Conservation (phyloP, 2,113 vertebrate species). For the Poecilia latipinna region DNA sequence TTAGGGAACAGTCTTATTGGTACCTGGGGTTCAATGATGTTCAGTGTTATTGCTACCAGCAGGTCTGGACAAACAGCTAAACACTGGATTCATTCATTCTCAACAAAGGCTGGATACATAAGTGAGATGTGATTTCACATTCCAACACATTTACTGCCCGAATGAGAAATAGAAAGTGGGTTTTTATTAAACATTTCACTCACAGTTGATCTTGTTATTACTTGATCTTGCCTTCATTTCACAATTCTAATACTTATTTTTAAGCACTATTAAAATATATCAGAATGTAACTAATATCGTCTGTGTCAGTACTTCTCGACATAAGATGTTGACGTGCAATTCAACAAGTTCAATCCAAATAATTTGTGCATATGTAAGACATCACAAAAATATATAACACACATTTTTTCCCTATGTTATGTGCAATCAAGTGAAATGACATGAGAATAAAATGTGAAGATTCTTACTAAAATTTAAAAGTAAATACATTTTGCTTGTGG, state of each 20-base stretch:
- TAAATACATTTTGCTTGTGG: no score
- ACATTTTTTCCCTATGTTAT: no score
- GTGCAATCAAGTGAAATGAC: no score
- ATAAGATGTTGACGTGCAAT: no score
- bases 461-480: no score
- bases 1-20: constrained; percentile 23
- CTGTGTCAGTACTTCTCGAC: background rate
- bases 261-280: background rate
- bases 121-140: constrained; percentile 45
- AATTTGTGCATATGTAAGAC: no score
- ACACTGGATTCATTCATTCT: constrained; percentile 61
- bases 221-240: background rate
- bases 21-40: constrained; percentile 58
- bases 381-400: no score
- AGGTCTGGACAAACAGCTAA: constrained; percentile 37
- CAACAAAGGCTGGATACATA: constrained; percentile 23
- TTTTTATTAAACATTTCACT: background rate
- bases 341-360: no score
- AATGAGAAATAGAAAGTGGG: background rate
- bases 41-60: constrained; percentile 51
- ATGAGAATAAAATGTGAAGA: no score
- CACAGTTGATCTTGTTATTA: no score
- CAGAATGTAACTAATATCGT: background rate
- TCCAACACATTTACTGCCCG: constrained; percentile 6
- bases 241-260: background rate